These are phyloP conservation scores for Habrosyne pyritoides DNA, from an alignment of 2,888 invertebrate genomes.

Conservation along the genomic window DNA sequence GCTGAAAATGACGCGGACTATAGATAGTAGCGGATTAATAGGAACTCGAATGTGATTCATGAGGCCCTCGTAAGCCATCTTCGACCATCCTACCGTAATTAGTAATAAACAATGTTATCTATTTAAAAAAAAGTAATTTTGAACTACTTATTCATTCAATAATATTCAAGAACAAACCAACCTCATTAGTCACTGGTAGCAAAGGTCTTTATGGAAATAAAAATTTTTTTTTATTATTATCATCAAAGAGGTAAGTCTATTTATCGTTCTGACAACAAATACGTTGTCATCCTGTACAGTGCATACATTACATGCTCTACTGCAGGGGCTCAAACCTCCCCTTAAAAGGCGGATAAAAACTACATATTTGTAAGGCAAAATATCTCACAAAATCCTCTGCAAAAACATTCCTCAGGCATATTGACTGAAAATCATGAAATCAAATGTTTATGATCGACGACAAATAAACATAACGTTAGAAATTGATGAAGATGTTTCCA, in stretches of 20 bases:
- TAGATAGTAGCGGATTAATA: slow-evolving; percentile 47
- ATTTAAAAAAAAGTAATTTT: neutral
- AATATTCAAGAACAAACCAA: neutral
- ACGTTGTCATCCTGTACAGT: too few species aligned
- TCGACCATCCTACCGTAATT: neutral
- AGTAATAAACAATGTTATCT: neutral
- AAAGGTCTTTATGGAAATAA: neutral
- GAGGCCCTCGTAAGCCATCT: neutral
- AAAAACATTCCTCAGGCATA: too few species aligned
- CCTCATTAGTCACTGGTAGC: neutral
- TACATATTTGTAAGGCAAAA: too few species aligned
- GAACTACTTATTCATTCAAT: neutral
- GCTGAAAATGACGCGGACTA: slow-evolving; percentile 70
- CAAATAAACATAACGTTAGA: too few species aligned
- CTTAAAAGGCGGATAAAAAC: too few species aligned
- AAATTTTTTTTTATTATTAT: neutral
- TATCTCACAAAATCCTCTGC: too few species aligned
- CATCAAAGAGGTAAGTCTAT: neutral
- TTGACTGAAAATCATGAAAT: too few species aligned
- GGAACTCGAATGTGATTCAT: slow-evolving; percentile 39
- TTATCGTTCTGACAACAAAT: too few species aligned
- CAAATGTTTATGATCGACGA: too few species aligned
- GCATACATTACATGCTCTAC: too few species aligned
- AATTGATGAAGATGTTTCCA: too few species aligned
- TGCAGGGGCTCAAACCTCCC: too few species aligned